Evolutionary conservation across 2,888 invertebrate genomes (phyloP).

Genomic region (Anticlea derivata): DNA sequence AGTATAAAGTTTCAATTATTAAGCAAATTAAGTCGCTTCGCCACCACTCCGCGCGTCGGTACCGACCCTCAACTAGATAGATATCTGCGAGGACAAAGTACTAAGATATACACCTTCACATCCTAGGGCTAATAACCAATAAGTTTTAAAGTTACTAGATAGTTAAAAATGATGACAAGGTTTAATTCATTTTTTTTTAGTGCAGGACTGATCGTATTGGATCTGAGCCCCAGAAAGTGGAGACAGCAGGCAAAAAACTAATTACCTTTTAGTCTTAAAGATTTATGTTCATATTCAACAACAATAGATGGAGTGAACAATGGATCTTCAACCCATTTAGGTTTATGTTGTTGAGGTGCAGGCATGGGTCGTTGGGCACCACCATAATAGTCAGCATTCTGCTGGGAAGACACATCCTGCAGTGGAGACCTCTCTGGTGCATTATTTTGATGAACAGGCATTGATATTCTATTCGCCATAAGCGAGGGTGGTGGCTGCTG

Average conservation of each 20-base stretch:
- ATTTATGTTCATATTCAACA: slow-evolving; percentile 89
- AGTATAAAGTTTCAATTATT: too few relatives aligned
- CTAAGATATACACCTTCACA: slow-evolving; percentile 18
- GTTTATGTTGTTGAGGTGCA: slow-evolving; percentile 32
- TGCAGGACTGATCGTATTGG: too few relatives aligned
- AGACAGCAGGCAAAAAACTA: slow-evolving; percentile 22
- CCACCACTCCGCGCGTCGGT: too few relatives aligned
- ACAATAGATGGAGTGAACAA: slow-evolving; percentile 83
- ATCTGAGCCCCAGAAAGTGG: slow-evolving; percentile 23
- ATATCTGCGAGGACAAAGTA: neutral
- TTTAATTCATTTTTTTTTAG: too few relatives aligned
- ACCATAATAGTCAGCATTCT: slow-evolving; percentile 27
- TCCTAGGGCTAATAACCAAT: slow-evolving; percentile 18
- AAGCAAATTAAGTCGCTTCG: too few relatives aligned
- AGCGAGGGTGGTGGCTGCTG: slow-evolving; percentile 19
- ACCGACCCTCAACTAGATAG: too few relatives aligned
- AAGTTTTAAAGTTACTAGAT: neutral
- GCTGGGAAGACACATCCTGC: slow-evolving; percentile 28
- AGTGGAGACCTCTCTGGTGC: slow-evolving; percentile 22
- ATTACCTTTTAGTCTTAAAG: slow-evolving; percentile 81
- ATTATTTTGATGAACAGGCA: slow-evolving; percentile 13
- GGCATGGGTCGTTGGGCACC: slow-evolving; percentile 22
- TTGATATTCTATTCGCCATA: slow-evolving; percentile 15
- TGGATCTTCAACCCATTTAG: slow-evolving; percentile 72
- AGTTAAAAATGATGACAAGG: too few relatives aligned